Conservation (phyloP, 2,113 vertebrate genomes). For the Ammodytes dubius region DNA sequence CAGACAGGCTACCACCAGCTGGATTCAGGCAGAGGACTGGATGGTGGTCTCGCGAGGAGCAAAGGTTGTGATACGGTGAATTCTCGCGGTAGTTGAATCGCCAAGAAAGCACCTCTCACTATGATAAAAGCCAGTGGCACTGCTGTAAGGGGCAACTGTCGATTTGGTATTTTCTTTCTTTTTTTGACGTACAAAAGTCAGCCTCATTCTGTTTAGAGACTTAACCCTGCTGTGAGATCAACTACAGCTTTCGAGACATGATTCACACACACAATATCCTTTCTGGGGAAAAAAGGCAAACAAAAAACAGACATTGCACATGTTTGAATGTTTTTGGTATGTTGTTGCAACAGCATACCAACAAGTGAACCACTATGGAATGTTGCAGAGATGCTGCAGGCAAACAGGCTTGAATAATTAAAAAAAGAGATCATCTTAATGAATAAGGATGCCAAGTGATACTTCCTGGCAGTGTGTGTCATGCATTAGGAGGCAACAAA, state of each 20-base stretch:
- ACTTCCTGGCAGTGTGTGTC: slow-evolving; percentile 68
- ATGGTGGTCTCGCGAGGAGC: slow-evolving; percentile 73
- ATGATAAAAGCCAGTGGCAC: slow-evolving; percentile 20
- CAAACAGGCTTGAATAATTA: slow-evolving; percentile 81
- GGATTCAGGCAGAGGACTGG: slow-evolving; percentile 75
- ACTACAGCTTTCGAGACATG: neutral
- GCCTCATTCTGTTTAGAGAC: neutral
- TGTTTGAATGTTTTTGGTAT: neutral
- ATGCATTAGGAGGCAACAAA: slow-evolving; percentile 48
- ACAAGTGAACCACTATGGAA: slow-evolving; percentile 17
- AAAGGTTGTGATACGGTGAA: accelerated
- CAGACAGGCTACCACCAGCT: slow-evolving; percentile 76
- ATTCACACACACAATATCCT: neutral
- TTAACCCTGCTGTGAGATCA: neutral
- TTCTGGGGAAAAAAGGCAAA: neutral
- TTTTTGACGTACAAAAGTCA: neutral
- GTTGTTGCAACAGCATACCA: neutral
- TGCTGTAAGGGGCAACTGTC: neutral
- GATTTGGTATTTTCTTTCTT: neutral
- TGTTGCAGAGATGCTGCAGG: slow-evolving; percentile 32
- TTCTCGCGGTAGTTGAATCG: slow-evolving; percentile 74
- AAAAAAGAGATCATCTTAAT: slow-evolving; percentile 79
- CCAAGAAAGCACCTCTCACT: slow-evolving; percentile 25
- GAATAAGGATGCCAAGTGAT: slow-evolving; percentile 82
- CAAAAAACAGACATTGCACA: neutral